Conservation (phyloP, 2,797 vertebrate genomes). For the Ispidina lecontei region DNA sequence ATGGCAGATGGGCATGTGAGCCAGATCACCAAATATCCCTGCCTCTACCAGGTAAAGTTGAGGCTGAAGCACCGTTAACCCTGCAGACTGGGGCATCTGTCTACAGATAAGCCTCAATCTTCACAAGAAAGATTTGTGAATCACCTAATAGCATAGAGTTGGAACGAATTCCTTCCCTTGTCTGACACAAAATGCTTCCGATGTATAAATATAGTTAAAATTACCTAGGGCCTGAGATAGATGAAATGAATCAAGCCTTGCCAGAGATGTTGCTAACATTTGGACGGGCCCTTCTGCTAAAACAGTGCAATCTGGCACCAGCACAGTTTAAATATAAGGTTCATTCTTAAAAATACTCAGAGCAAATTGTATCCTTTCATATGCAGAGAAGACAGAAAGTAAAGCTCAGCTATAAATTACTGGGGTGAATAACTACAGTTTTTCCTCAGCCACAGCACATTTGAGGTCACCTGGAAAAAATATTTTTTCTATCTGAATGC, state of each 20-base stretch:
- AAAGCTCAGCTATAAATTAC: slow-evolving; percentile 8
- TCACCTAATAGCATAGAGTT: slow-evolving; percentile 3
- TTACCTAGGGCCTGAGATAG: slow-evolving; percentile 20
- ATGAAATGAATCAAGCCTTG: slow-evolving; percentile 39
- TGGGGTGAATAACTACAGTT: neutral
- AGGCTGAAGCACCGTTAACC: neutral
- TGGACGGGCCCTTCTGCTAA: slow-evolving; percentile 50
- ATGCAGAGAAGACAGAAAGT: slow-evolving; percentile 11
- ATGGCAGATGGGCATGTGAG: neutral
- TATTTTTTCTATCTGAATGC: neutral
- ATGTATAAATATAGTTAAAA: slow-evolving; percentile 42
- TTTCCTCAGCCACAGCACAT: neutral
- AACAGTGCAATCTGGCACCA: slow-evolving; percentile 19
- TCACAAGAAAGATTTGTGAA: neutral
- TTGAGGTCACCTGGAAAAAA: slow-evolving; percentile 41
- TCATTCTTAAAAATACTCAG: slow-evolving; percentile 56
- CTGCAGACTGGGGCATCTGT: neutral
- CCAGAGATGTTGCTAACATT: slow-evolving; percentile 32
- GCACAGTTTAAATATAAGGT: slow-evolving; percentile 30
- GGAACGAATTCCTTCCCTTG: slow-evolving; percentile 33
- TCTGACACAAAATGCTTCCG: neutral
- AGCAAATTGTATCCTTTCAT: slow-evolving; percentile 21
- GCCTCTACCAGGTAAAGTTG: neutral
- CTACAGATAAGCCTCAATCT: neutral
- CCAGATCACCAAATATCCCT: neutral